Conservation (phyloP, 2,888 invertebrate species). For the Orchestes rusci region DNA sequence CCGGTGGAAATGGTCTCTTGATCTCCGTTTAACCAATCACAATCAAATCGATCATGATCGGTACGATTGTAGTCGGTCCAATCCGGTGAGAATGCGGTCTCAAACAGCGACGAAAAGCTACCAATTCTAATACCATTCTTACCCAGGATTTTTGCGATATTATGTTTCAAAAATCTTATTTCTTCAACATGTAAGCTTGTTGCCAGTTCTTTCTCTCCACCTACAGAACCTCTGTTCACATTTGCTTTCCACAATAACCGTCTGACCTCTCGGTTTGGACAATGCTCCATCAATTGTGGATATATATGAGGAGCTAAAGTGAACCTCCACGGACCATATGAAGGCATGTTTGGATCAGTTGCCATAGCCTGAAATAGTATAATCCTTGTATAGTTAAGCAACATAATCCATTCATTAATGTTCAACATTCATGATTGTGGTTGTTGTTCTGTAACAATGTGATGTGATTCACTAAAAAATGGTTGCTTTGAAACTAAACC, state of each 20-base stretch:
- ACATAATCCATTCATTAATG: no score
- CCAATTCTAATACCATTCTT: not conserved
- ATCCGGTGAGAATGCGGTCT: no score
- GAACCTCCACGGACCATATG: constrained; percentile 76
- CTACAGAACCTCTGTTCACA: constrained; percentile 61
- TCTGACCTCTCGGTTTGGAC: constrained; percentile 67
- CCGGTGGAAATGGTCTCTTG: no score
- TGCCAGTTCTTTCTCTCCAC: constrained; percentile 54
- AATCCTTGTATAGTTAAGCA: no score
- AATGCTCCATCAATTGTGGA: constrained; percentile 73
- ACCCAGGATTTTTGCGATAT: constrained; percentile 62
- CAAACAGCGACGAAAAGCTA: no score
- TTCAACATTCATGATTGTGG: no score
- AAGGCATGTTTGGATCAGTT: constrained; percentile 51
- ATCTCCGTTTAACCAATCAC: no score
- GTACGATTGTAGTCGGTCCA: no score
- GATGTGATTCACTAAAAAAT: no score
- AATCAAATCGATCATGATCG: no score
- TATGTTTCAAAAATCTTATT: constrained; percentile 60
- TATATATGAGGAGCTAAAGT: constrained; percentile 69
- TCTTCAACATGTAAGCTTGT: constrained; percentile 72
- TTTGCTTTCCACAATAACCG: constrained; percentile 83
- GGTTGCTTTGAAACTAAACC: no score
- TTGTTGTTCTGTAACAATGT: no score
- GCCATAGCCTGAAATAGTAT: constrained; percentile 48